Evolutionary conservation across 2,113 vertebrate genomes (phyloP), one percentile per base, ranked within the genome.

Genomic region (Hippocampus barbouri): DNA sequence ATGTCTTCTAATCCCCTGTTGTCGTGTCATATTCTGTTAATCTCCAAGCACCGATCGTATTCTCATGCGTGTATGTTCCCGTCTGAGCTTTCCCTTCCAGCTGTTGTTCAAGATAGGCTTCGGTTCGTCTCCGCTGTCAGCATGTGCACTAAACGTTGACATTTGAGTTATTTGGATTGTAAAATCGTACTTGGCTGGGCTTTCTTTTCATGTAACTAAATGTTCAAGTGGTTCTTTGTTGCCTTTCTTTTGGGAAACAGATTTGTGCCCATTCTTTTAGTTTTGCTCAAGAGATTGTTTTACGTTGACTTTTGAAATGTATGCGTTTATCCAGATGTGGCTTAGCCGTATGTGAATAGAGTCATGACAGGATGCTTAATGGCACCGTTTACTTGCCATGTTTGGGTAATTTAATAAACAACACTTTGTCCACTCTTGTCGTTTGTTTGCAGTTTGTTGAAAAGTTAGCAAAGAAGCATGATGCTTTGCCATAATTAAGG

Each of bases 351-450:
- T 68, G 69, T 74, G 76, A 83, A 79, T 83, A 81, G 79, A 79
- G 73, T 82, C 72, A 76, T 59, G 41, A 68, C 73, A 60, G 64
- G 79, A 77, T 74, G 78, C 72, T 69, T 74, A 61, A 9, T 88
- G 85, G 80, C 86, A 79, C 87, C 87, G 84, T 86, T 86, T 81
- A 88, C 87, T 73, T 77, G 77, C 47, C 1, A 84, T 84, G 78
- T 89, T 89, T 87, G 87, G 82, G 84, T 89, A 81, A 87, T 85
- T 89, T 73, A 92, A 92, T 91, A 91, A 92, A 92, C 73, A 53
- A 76, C 77, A 83, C 72, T 80, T 90, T 90, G 79, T 85, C 83
- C 85, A 88, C 51, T 77, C 30, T 62, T 77, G 56, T 11, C 12
- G 43, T 63, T 84, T 54, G 34, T 82, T 41, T 38, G 11, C 20